Evolutionary conservation across 2,113 vertebrate species (phyloP).

Genomic region (Gnathonemus echidnorhynchus): DNA sequence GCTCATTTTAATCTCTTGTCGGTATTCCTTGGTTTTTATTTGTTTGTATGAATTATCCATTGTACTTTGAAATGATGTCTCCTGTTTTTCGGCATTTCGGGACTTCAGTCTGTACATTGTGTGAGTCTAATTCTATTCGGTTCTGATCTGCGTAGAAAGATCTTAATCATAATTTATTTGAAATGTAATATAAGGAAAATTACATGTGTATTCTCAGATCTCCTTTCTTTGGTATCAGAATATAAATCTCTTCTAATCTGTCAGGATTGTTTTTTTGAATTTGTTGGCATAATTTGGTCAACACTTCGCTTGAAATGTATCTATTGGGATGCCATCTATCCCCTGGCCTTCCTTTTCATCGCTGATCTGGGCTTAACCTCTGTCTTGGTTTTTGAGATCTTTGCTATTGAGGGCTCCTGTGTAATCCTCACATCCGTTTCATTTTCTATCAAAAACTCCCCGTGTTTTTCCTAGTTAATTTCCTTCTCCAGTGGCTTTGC

Average conservation of each 20-base stretch:
- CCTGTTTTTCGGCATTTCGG: background rate
- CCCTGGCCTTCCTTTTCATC: background rate
- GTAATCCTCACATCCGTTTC: background rate
- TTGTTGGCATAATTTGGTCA: background rate
- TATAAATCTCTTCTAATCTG: background rate
- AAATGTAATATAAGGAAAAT: background rate
- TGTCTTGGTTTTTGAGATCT: background rate
- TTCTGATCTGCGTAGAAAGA: background rate
- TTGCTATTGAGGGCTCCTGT: background rate
- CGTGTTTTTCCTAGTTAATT: background rate
- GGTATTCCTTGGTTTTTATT: background rate
- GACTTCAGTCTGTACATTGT: background rate
- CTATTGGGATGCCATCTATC: background rate
- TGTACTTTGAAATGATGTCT: background rate
- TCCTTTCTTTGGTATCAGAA: background rate
- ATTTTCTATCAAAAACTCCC: background rate
- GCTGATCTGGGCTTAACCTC: background rate
- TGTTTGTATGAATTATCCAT: background rate
- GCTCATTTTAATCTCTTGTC: background rate
- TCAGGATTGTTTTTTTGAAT: background rate
- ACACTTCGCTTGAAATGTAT: background rate
- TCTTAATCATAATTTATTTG: background rate
- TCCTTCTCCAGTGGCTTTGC: background rate
- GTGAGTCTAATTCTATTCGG: background rate
- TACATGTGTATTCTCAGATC: background rate